Base-by-base conservation (phyloP, 1,140 invertebrate genomes). In the Probaryconus sp. region DNA sequence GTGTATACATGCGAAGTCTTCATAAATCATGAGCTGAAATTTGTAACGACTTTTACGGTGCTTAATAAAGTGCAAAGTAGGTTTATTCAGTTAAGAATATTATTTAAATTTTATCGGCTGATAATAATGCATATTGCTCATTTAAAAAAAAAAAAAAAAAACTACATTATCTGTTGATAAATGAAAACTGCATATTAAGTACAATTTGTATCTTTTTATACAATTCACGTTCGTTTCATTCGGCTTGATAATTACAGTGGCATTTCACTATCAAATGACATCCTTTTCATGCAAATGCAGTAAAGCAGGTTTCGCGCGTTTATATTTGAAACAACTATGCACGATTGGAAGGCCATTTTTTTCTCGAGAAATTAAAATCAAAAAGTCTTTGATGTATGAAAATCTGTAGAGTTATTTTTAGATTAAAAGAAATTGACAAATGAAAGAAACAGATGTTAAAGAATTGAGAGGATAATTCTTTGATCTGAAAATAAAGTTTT, bases 391-490 rank as follows among this genome's bases (percentile, higher is more conserved):
- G 48, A 64, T 64, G 35, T 58, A 31, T 35, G 21, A 26, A 17
- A 26, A 17, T 13, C 0, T 35, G 4, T 6, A 7, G 2, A 5
- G 48, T 35, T 67, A 67, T 67, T 58, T 67, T 50, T 48, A 67
- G 51, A 56, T 67, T 24, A 58, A 50, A 58, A 24, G 20, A 35
- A 26, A 48, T 58, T n/a, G 28, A 20, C 48, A 50, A 50, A 40
- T 45, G 16, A 33, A 13, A 33, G 16, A 37, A 17, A 17, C 55
- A 55, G 47, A 60, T 61, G 65, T 60, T 35, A 28, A 61, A 53
- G 53, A 47, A 53, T 60, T 37, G 30, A n/a, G n/a, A 69, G 55
- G 37, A 61, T 58, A 53, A 69, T 69, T 60, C 65, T 69, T 69
- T 69, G 65, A 69, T 69, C 65, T 47, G 31, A 60, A 69, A 61